These are phyloP conservation scores for Leiothrix lutea DNA, from an alignment of 2,113 vertebrate genomes.

Conservation along the genomic window DNA sequence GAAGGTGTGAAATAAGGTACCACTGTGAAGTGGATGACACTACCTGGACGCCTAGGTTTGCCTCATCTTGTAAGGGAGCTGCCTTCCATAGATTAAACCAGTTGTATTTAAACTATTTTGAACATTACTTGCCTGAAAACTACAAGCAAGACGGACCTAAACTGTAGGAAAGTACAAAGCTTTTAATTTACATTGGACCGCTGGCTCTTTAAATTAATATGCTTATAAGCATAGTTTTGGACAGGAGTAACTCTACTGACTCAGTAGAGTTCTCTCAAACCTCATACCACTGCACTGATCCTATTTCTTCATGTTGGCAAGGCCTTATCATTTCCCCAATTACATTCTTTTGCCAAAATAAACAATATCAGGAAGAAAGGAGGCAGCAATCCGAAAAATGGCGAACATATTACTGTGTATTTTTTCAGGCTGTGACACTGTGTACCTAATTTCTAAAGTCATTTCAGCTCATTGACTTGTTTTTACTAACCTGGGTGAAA, in stretches of 20 bases:
- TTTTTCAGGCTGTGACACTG: constrained; percentile 1
- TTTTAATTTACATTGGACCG: neutral
- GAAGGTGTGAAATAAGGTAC: neutral
- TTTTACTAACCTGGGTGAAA: neutral
- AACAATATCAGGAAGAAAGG: constrained; percentile 26
- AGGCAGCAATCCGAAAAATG: neutral
- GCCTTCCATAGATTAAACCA: neutral
- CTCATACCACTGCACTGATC: neutral
- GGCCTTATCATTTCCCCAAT: neutral
- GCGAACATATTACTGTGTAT: neutral
- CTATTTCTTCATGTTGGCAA: constrained; percentile 26
- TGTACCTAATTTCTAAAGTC: neutral
- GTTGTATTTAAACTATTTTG: neutral
- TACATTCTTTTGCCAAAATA: constrained; percentile 11
- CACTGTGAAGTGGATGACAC: neutral
- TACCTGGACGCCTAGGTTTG: neutral
- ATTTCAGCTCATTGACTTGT: neutral
- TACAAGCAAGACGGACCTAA: neutral
- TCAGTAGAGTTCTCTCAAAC: constrained; percentile 15
- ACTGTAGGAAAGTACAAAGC: neutral
- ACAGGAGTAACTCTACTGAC: neutral
- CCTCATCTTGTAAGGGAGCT: neutral
- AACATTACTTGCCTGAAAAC: neutral
- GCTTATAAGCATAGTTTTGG: neutral
- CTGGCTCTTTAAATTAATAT: neutral